phyloP scores from a whole-genome alignment of 2,888 invertebrate species.

The Trichogramma evanescens region DNA sequence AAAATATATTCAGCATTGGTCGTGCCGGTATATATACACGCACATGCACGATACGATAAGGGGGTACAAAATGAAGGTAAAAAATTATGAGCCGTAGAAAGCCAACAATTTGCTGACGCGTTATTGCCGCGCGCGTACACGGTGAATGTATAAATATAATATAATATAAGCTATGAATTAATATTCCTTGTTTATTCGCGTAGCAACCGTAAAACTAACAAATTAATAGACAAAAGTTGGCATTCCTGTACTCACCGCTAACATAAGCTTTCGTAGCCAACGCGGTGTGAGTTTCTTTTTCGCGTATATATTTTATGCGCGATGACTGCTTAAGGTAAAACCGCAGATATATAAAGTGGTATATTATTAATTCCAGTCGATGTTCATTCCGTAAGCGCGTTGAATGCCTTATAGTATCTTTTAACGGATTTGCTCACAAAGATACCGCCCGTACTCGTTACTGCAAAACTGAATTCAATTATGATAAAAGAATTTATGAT shows the following conservation, averaged over 20 bases:
- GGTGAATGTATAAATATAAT: not conserved
- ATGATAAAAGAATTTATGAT: too few species aligned
- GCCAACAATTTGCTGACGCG: slow-evolving; percentile 21
- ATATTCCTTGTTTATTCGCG: slow-evolving; percentile 18
- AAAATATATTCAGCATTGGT: slow-evolving; percentile 16
- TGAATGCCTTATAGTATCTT: too few species aligned
- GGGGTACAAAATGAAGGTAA: slow-evolving; percentile 17
- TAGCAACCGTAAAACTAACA: slow-evolving; percentile 20
- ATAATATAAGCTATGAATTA: slow-evolving; percentile 20
- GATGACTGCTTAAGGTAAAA: too few species aligned
- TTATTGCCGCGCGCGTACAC: slow-evolving; percentile 3
- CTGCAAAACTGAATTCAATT: too few species aligned
- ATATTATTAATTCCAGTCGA: too few species aligned
- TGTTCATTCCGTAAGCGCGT: too few species aligned
- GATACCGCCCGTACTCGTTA: too few species aligned
- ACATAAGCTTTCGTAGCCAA: too few species aligned
- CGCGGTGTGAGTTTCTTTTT: too few species aligned
- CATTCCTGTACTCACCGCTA: slow-evolving; percentile 1
- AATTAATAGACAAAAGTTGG: slow-evolving; percentile 22
- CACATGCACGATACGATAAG: slow-evolving; percentile 12
- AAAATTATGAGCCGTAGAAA: slow-evolving; percentile 18
- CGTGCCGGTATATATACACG: not conserved
- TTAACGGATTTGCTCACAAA: too few species aligned
- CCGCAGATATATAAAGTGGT: too few species aligned
- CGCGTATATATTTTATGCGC: too few species aligned